Base-by-base conservation (phyloP, 2,797 vertebrate genomes). In the Astyanax mexicanus region DNA sequence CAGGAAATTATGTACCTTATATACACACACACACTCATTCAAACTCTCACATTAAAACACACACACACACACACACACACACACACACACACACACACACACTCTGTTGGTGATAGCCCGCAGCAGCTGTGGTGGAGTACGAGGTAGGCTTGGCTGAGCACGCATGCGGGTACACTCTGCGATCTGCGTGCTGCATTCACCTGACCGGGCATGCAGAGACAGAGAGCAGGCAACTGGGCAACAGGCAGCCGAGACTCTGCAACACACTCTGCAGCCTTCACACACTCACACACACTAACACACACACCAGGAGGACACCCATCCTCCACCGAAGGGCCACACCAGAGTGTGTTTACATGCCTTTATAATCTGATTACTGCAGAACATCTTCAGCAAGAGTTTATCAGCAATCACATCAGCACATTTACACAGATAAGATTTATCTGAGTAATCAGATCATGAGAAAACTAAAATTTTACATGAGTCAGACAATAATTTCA, bases 141-240 rank as follows among this genome's bases (percentile, higher is more conserved):
- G 76, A 85, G 51, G 62, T 6, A 51, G 73, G 69, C 65, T 83
- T 80, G 80, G 57, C 68, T 86, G 27, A 68, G 69, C 79, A 74
- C 10, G 25, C 90, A 93, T 93, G 92, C 92, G 89, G 82, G 68
- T 8, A 51, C 68, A 83, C 80, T 70, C 65, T 11, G 49, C 75
- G 78, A 84, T 85, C 88, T 69, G 84, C 65, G 85, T 87, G 87
- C 86, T 83, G 81, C 87, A 85, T 88, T 88, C 86, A 84, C 78
- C 83, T 52, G 80, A 83, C 71, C 74, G 64, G 81, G 83, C 92
- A 93, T 93, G 93, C 92, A 79, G 68, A 88, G 87, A 88, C 84
- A 61, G 37, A 90, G 84, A 90, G 84, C 89, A 90, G 88, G 83
- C 88, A 86, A 78, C 75, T 78, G 76, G 86, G 78, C 84, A 88